Conservation (phyloP, 2,797 vertebrate genomes). For the Psittacula derbiana region DNA sequence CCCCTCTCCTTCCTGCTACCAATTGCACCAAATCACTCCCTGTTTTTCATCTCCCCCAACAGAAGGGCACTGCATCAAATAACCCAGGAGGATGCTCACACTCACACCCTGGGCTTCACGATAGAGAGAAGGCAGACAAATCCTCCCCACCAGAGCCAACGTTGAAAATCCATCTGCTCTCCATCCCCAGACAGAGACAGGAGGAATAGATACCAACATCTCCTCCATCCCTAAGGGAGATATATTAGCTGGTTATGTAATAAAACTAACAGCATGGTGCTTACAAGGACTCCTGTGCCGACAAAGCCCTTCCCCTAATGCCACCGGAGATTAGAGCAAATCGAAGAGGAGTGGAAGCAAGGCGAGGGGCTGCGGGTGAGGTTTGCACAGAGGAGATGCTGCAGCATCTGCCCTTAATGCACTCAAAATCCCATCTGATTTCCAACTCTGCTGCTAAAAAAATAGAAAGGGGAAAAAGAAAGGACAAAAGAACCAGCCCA, state of each 20-base stretch:
- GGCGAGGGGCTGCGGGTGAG: neutral
- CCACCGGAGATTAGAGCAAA: constrained; percentile 13
- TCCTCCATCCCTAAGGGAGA: neutral
- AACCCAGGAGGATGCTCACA: neutral
- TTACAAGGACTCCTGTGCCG: neutral
- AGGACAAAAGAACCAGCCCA: neutral
- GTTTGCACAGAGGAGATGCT: neutral
- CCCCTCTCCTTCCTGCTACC: neutral
- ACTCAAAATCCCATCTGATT: neutral
- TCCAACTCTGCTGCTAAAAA: neutral
- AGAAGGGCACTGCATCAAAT: neutral
- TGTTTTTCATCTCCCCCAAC: neutral
- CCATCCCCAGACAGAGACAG: neutral
- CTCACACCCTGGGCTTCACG: neutral
- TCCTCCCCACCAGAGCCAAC: neutral
- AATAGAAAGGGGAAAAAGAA: rapidly evolving
- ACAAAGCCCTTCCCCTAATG: constrained; percentile 20
- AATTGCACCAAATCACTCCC: neutral
- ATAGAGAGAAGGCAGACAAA: neutral
- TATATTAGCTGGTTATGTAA: constrained; percentile 22
- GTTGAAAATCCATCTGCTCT: neutral
- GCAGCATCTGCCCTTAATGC: constrained; percentile 37
- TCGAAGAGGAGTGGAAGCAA: constrained; percentile 2
- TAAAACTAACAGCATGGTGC: neutral
- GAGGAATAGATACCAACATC: constrained; percentile 19